phyloP scores from a whole-genome alignment of 2,888 invertebrate species.

The Trichopria drosophilae region DNA sequence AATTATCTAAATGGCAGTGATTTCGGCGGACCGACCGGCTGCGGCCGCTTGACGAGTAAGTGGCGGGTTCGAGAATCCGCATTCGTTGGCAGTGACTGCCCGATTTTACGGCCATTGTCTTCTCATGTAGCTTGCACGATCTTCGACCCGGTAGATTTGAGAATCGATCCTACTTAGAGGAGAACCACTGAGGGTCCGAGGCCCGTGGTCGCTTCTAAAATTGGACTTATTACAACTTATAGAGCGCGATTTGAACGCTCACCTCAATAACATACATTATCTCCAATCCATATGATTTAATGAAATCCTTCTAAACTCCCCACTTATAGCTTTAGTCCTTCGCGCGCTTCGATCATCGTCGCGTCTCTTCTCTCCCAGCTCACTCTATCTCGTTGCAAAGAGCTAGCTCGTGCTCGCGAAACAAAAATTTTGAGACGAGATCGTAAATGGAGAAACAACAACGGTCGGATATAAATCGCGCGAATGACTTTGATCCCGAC shows the following conservation, averaged over 20 bases:
- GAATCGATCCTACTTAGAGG: slow-evolving; percentile 10
- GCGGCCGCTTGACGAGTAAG: slow-evolving; percentile 58
- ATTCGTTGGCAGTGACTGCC: slow-evolving; percentile 50
- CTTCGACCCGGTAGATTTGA: no score
- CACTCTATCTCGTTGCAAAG: slow-evolving; percentile 21
- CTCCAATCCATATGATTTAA: slow-evolving; percentile 59
- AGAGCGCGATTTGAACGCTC: slow-evolving; percentile 58
- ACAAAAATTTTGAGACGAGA: no score
- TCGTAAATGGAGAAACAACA: no score
- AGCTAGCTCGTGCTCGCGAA: slow-evolving; percentile 31
- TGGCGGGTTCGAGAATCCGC: slow-evolving; percentile 54
- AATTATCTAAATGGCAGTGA: slow-evolving; percentile 66
- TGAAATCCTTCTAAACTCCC: slow-evolving; percentile 60
- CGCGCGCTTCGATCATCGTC: slow-evolving; percentile 39
- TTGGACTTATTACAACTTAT: slow-evolving; percentile 60
- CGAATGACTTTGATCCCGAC: no score
- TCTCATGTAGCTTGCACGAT: no score
- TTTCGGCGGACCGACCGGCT: slow-evolving; percentile 58
- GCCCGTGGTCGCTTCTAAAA: slow-evolving; percentile 57
- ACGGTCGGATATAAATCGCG: no score
- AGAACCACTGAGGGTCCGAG: slow-evolving; percentile 52
- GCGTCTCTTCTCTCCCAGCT: slow-evolving; percentile 19
- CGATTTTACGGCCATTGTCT: no score
- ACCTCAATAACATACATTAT: slow-evolving; percentile 58
- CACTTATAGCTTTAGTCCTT: slow-evolving; percentile 55